These are phyloP conservation scores for Xylocopa sonorina DNA, from an alignment of 1,140 invertebrate species.

Conservation along the genomic window DNA sequence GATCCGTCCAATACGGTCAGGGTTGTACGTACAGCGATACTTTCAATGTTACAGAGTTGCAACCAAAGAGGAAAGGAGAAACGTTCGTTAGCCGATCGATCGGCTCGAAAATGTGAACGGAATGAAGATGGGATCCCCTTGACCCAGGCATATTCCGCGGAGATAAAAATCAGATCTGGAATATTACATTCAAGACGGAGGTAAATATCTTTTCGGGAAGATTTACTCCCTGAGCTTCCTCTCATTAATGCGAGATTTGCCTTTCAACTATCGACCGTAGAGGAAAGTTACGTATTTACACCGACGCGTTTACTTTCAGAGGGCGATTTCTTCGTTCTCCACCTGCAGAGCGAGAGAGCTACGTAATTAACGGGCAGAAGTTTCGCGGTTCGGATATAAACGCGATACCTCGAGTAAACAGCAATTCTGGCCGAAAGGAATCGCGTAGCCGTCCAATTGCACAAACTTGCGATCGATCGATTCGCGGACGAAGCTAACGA, in stretches of 20 bases:
- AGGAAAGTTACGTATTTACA: slow-evolving; percentile 4
- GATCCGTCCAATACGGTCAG: slow-evolving; percentile 41
- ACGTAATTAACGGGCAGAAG: slow-evolving; percentile 20
- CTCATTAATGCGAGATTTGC: not conserved
- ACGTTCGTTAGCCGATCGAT: too few relatives aligned
- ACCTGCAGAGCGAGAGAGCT: not conserved
- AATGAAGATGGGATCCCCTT: not conserved
- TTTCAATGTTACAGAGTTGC: slow-evolving; percentile 16
- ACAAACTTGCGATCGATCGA: too few relatives aligned
- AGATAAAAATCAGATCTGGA: not conserved
- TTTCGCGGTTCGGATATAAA: slow-evolving; percentile 22
- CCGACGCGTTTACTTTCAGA: not conserved
- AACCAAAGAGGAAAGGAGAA: not conserved
- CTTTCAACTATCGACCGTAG: not conserved
- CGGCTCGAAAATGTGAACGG: too few relatives aligned
- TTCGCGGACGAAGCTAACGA: too few relatives aligned
- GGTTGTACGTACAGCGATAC: slow-evolving; percentile 13
- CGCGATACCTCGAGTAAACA: not conserved
- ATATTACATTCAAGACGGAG: too few relatives aligned
- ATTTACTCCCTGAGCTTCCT: too few relatives aligned
- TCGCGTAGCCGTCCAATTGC: too few relatives aligned
- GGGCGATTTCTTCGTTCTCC: not conserved
- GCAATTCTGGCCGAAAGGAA: too few relatives aligned
- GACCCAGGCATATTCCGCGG: not conserved
- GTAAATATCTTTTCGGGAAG: too few relatives aligned